Conservation (phyloP, 2,888 invertebrate species). For the Pristionchus japonicus region DNA sequence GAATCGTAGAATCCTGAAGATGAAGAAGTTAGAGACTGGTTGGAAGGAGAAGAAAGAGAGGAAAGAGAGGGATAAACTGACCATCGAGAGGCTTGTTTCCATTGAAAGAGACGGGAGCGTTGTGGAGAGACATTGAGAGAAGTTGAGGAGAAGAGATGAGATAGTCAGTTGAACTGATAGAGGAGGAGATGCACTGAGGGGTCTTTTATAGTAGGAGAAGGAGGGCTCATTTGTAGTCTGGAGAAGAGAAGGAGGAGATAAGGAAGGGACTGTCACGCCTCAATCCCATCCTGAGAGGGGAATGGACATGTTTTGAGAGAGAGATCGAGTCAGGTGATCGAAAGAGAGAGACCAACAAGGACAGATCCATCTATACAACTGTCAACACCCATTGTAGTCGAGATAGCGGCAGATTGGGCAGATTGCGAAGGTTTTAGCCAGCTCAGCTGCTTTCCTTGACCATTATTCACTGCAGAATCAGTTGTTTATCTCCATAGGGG, state of each 20-base stretch:
- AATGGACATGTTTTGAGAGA: background rate
- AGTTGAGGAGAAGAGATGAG: background rate
- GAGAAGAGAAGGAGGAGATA: background rate
- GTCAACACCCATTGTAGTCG: background rate
- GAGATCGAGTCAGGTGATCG: conserved; percentile 2
- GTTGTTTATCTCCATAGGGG: background rate
- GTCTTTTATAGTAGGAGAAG: background rate
- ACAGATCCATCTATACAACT: background rate
- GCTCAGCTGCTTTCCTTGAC: background rate
- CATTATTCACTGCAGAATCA: background rate
- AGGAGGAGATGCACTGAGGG: background rate
- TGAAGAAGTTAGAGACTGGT: background rate
- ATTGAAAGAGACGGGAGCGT: background rate
- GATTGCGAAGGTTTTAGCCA: too few relatives aligned
- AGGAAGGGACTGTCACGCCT: background rate
- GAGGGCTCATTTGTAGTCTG: background rate
- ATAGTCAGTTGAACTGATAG: background rate
- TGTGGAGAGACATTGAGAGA: conserved; percentile 6
- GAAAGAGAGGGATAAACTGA: background rate
- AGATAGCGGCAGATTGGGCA: too few relatives aligned
- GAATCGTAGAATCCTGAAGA: conserved; percentile 30
- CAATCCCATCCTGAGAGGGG: background rate
- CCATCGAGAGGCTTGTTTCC: conserved; percentile 22
- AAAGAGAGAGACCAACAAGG: background rate
- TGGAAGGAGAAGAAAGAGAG: background rate